phyloP scores from a whole-genome alignment of 2,888 invertebrate genomes.

The Cryptocephalus primarius region DNA sequence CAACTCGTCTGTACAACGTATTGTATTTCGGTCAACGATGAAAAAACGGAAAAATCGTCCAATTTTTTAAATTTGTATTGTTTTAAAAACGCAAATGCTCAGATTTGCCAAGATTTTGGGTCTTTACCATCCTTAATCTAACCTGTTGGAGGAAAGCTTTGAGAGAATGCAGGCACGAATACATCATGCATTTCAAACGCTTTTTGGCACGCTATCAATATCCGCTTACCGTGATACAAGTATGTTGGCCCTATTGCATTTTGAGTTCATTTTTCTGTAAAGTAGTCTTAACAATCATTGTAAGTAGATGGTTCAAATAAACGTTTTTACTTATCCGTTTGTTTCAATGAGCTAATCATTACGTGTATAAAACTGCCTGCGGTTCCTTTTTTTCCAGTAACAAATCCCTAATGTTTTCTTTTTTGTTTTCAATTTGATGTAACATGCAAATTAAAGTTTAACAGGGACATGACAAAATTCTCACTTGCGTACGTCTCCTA shows the following conservation, averaged over 20 bases:
- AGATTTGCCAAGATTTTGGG: too few relatives aligned
- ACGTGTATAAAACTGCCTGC: neutral
- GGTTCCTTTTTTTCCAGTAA: neutral
- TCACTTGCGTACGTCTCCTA: conserved; percentile 1
- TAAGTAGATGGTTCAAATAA: conserved; percentile 9
- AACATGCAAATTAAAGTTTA: too few relatives aligned
- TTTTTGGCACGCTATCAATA: conserved; percentile 14
- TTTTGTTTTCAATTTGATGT: neutral
- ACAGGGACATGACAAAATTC: conserved; percentile 4
- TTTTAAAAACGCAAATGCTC: too few relatives aligned
- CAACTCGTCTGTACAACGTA: too few relatives aligned
- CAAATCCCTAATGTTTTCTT: too few relatives aligned
- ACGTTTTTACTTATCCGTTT: conserved; percentile 7
- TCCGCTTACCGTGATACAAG: conserved; percentile 2
- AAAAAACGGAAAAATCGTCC: too few relatives aligned
- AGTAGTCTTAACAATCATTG: conserved; percentile 1
- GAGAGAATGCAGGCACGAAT: conserved; percentile 6
- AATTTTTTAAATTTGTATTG: too few relatives aligned
- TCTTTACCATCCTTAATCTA: neutral
- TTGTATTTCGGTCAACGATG: too few relatives aligned
- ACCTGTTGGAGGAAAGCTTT: conserved; percentile 8
- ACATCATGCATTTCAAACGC: conserved; percentile 8
- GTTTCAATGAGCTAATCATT: conserved; percentile 7
- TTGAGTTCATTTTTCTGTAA: conserved; percentile 2
- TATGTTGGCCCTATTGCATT: conserved; percentile 6